Conservation (phyloP, 2,888 invertebrate genomes). For the Quadriops clusia region DNA sequence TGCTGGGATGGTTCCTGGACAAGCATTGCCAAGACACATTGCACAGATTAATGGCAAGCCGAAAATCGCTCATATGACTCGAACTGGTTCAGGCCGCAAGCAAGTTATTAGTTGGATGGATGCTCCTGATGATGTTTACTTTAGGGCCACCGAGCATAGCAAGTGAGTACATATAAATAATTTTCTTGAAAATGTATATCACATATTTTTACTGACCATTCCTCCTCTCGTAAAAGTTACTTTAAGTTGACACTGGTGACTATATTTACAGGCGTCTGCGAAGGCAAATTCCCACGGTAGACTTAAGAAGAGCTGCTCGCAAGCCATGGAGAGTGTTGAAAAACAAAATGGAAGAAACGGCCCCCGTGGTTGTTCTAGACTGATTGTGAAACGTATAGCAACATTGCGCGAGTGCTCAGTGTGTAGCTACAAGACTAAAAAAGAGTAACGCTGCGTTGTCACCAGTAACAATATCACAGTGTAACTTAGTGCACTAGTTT, state of each 20-base stretch:
- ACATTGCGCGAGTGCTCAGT: constrained; percentile 24
- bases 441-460: constrained; percentile 13
- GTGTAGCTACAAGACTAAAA: constrained; percentile 18
- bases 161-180: constrained; percentile 53
- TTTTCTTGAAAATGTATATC: constrained; percentile 1
- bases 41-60: constrained; percentile 73
- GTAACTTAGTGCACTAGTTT: constrained; percentile 1
- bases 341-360: constrained; percentile 41
- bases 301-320: constrained; percentile 72
- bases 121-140: constrained; percentile 94
- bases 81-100: constrained; percentile 65
- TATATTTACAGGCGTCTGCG: constrained; percentile 60
- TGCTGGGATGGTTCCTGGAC: constrained; percentile 53
- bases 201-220: not conserved
- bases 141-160: constrained; percentile 79
- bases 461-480: constrained; percentile 25
- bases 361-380: constrained; percentile 65
- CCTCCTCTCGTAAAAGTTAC: not conserved
- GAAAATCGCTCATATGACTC: constrained; percentile 66
- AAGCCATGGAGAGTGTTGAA: constrained; percentile 66
- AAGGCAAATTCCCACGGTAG: constrained; percentile 65
- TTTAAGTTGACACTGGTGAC: constrained; percentile 6
- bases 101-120: constrained; percentile 98
- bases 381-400: constrained; percentile 40
- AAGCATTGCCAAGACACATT: constrained; percentile 57